Evolutionary conservation across 2,113 vertebrate genomes (phyloP), one percentile per base, ranked within the genome.

Genomic region (Spermophilus dauricus): DNA sequence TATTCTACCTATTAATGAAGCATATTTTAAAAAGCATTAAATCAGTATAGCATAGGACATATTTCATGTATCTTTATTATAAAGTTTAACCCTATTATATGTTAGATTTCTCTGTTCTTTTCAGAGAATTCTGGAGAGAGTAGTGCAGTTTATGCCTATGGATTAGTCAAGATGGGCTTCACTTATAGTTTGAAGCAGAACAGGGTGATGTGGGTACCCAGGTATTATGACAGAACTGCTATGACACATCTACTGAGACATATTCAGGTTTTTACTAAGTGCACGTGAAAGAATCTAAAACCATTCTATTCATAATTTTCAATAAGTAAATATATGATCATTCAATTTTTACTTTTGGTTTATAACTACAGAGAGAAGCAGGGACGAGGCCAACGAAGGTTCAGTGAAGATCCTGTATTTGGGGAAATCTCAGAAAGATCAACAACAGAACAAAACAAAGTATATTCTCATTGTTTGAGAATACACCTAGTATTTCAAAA

Each of bases 311-410:
- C 37, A 63, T 58, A 58, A 51, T 90, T 90, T 22, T 53, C 56
- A 37, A 8, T 3, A 76, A 58, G 8, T 16, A 84, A 76, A 89
- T 37, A 30, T 1, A 17, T 58, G 11, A 3, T 77, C 10, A 67
- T 56, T 67, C 22, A 56, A 67, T 58, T 69, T 16, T 5, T 1
- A 16, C 84, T 45, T 10, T 39, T 7, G n/a, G 22, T 89, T 78
- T n/a, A 28, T 78, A 58, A 53, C n/a, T 28, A 78, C 3, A 5
- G 48, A 89, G 5, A n/a, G 39, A 89, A 65, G 22, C 7, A 82
- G 8, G 30, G 24, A 37, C 6, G 2, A 45, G 4, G 28, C 10
- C 11, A 2, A 30, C 39, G 51, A 9, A 5, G 10, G 9, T 10
- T 13, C 37, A 11, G 17, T 37, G 28, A 90, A 32, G 5, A 1